These are phyloP conservation scores for Falco biarmicus DNA, from an alignment of 2,797 vertebrate genomes.

Conservation along the genomic window DNA sequence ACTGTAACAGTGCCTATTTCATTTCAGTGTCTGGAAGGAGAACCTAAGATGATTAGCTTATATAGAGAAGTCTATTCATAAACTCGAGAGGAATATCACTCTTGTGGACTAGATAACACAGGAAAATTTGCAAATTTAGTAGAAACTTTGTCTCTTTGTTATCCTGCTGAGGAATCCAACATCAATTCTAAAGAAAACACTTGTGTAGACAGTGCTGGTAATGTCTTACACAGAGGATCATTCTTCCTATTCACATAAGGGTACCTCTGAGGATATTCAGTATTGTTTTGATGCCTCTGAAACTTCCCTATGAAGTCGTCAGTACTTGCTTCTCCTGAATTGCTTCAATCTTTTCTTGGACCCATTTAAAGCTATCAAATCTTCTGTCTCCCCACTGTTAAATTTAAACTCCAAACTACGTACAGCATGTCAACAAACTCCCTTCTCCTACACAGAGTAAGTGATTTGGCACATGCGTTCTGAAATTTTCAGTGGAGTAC, in stretches of 20 bases:
- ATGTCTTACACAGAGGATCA: background rate
- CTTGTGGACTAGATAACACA: background rate
- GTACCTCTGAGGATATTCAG: background rate
- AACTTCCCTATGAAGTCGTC: background rate
- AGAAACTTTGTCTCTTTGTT: background rate
- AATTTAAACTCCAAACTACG: constrained; percentile 13
- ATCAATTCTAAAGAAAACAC: background rate
- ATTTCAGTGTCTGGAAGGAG: background rate
- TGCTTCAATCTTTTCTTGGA: background rate
- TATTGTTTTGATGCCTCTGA: background rate
- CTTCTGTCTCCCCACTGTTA: background rate
- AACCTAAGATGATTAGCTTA: background rate
- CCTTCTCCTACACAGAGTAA: background rate
- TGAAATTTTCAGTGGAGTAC: background rate
- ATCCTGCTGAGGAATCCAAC: background rate
- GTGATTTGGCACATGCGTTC: background rate
- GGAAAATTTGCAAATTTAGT: background rate
- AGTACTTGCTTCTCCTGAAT: background rate
- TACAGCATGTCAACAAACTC: background rate
- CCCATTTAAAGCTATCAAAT: background rate
- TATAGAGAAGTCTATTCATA: background rate
- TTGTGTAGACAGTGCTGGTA: background rate
- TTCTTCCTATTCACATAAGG: background rate
- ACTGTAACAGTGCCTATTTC: background rate
- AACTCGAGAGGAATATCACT: background rate